phyloP scores from a whole-genome alignment of 2,113 vertebrate species.

The Nothobranchius furzeri region DNA sequence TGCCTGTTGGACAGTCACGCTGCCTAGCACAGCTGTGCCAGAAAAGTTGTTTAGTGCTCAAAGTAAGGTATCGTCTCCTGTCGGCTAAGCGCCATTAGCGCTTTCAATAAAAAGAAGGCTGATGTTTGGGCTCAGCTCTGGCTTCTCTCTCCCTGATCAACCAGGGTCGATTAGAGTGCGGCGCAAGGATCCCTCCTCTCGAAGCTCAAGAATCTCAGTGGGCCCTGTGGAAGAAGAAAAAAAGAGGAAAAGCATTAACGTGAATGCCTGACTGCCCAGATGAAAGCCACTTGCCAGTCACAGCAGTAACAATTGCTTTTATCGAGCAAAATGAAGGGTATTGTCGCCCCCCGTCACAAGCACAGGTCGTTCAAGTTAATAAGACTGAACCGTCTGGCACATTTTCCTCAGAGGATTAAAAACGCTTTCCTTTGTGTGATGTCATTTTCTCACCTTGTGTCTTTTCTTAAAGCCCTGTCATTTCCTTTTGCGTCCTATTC shows the following conservation, averaged over 20 bases:
- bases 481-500: constrained; percentile 20
- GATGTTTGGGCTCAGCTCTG: constrained; percentile 34
- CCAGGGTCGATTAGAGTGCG: constrained; percentile 26
- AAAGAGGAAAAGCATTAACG: constrained; percentile 58
- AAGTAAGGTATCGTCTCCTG: constrained; percentile 26
- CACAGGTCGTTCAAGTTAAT: constrained; percentile 42
- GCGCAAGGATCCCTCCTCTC: constrained; percentile 45
- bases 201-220: constrained; percentile 34
- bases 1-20: constrained; percentile 32
- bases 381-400: constrained; percentile 20
- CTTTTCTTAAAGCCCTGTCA: constrained; percentile 25
- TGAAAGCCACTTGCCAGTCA: constrained; percentile 41
- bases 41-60: constrained; percentile 22
- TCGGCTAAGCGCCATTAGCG: constrained; percentile 36
- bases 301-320: constrained; percentile 33
- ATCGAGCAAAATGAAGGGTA: constrained; percentile 44
- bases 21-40: constrained; percentile 20
- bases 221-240: constrained; percentile 57
- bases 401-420: constrained; percentile 33
- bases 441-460: constrained; percentile 5
- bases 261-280: constrained; percentile 35
- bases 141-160: constrained; percentile 39
- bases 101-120: constrained; percentile 28
- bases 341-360: constrained; percentile 14
- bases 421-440: constrained; percentile 24